Evolutionary conservation across 2,113 vertebrate species (phyloP), one percentile per base, ranked within the genome.

Genomic region (Engraulis encrasicolus): DNA sequence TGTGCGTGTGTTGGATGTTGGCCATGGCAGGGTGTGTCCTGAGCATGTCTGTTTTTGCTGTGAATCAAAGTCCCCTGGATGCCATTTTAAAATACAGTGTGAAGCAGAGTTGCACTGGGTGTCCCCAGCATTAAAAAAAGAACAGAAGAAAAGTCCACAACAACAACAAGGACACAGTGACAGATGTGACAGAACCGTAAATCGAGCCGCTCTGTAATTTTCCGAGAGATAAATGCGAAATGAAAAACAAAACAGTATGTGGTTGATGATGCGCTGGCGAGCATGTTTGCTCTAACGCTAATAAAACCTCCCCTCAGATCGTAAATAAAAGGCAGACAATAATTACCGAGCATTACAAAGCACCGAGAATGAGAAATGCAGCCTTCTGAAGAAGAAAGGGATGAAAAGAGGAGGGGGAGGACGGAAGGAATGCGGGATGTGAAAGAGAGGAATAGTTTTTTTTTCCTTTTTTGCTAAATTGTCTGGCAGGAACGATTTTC

Each of bases 21-120:
- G 58, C 58, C 58, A 66, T 66, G 11, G n/a, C 58, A 2, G 58
- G 58, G 58, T 66, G 58, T 66, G 58, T 66, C 58, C 58, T 66
- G 58, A 23, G 27, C n/a, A n/a, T n/a, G n/a, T 66, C 2, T 91
- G 87, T 66, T 66, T 77, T 77, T 34, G 83, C 18, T 86, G 89
- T 87, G 79, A 87, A 85, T 81, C 80, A 87, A 84, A 78, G 81
- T 80, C 27, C 58, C 58, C 85, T 81, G 84, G 74, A 89, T 86
- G 85, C 90, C 82, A 92, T 92, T n/a, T 92, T 89, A 84, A 90
- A 91, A 91, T 84, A 49, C 79, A 86, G 79, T 80, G 79, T 87
- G 49, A 91, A 90, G 78, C 17, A n/a, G n/a, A n/a, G n/a, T n/a
- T 54, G 58, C 6, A 49, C 82, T 83, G 20, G 66, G 37, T n/a